Evolutionary conservation across 2,888 invertebrate genomes (phyloP), one percentile per base, ranked within the genome.

Genomic region (Pelosia muscerda): DNA sequence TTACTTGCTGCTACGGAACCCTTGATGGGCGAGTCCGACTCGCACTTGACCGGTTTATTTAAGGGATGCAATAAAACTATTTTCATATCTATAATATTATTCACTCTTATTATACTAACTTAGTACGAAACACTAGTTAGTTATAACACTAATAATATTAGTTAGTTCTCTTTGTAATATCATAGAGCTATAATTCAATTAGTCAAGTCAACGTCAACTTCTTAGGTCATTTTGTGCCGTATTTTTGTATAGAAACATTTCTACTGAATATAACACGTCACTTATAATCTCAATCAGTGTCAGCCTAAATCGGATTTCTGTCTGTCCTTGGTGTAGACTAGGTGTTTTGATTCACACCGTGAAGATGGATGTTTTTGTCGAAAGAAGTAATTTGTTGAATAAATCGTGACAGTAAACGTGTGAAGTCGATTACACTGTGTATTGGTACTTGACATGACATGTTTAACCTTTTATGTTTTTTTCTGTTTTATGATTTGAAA

Each of bases 251-350:
- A 13, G n/a, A 61, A 42, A 62, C n/a, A 28, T 53, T 28, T 61
- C 26, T 26, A 53, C 26, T 13, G 26, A 62, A 53, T 62, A 62
- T 62, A 28, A 62, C 61, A 62, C 28, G 61, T 62, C 61, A 62
- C n/a, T 62, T n/a, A 28, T 53, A 53, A 62, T 62, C 49, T 62
- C 61, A 62, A 62, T 62, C 61, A 62, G 49, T 62, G 49, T 62
- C 61, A 22, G n/a, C 28, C 22, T n/a, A 49, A 62, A 62, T 62
- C 61, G 61, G 53, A 49, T 62, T 62, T 61, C 26, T 22, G 61
- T 49, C 28, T 62, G 26, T 49, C 49, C 28, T 53, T 53, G 26
- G 53, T 19, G 15, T n/a, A 13, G 42, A 26, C 49, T 62, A 62
- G 61, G 28, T 49, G 61, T 62, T 62, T 49, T 49, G 28, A 62